Evolutionary conservation across 2,888 invertebrate genomes (phyloP), one percentile per base, ranked within the genome.

Genomic region (Lepetodrilus schrolli): DNA sequence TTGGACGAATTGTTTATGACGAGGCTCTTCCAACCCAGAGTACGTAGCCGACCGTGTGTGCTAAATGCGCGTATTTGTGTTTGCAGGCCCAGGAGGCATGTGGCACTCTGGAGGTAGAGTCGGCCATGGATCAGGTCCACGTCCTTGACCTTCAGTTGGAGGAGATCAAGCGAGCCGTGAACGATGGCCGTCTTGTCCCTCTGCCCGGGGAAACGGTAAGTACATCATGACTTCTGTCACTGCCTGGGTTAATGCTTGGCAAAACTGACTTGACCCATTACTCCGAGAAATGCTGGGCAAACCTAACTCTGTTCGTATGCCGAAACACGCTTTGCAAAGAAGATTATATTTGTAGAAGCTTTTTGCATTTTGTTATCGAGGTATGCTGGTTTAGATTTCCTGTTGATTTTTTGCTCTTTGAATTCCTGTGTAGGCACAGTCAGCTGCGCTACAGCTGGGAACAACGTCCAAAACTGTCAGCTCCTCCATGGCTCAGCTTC

Each of bases 121-220:
- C 91, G 0, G 97, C 97, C 0, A 93, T 96, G 0, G 95, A 96
- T 83, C 93, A 95, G 73, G 94, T 98, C 48, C 92, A 93, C 8
- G 94, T 94, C 48, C 91, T 98, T 50, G 94, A 95, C 86, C 93
- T 93, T 38, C 97, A 98, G 83, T 91, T 99, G 21, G 93, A 94
- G 30, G 96, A 96, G 83, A 94, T 96, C 78, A 94, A 95, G 72
- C 93, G 93, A 76, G 95, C 96, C 0, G 95, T 95, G 0, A 92
- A 94, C 34, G 93, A 93, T 0, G 93, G 94, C 74, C 93, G 93
- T 23, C 91, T 98, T 48, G 92, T 94, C 75, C 96, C 97, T 0
- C 91, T 97, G 80, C 97, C 97, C 0, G 96, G 96, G 50, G 96
- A 96, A 90, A 95, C 94, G 17, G 93, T 94, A 78, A 90, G 91